These are phyloP conservation scores for Apodemus sylvaticus DNA, from an alignment of 2,113 vertebrate species.

Conservation along the genomic window DNA sequence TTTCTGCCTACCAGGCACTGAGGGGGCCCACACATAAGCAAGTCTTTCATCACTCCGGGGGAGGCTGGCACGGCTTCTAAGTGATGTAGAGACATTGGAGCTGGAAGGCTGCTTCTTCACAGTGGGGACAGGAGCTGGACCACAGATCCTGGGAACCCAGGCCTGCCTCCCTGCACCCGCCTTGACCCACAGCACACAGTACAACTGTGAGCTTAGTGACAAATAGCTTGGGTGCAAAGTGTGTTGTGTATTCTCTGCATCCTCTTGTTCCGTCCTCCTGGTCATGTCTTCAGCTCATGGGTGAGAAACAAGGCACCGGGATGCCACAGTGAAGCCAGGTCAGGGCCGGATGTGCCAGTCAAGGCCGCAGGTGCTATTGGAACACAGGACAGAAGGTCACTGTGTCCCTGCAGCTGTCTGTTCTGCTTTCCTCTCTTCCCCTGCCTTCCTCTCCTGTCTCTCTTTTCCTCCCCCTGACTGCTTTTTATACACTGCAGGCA, in stretches of 20 bases:
- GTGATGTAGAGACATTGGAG: conserved; percentile 25
- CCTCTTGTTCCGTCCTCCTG: not conserved
- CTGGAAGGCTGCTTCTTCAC: fast-evolving
- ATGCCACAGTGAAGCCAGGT: not conserved
- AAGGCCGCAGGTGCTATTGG: not conserved
- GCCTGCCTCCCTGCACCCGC: not conserved
- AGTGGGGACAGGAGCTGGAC: not conserved
- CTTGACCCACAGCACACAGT: not conserved
- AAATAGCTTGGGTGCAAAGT: not conserved
- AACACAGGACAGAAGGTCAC: fast-evolving
- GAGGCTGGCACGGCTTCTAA: conserved; percentile 3
- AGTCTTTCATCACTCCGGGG: conserved; percentile 68
- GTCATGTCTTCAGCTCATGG: not conserved
- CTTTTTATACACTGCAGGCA: not conserved
- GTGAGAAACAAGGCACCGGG: not conserved
- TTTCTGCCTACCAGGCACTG: conserved; percentile 68
- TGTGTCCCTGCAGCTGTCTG: not conserved
- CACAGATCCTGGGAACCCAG: not conserved
- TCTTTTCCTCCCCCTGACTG: not conserved
- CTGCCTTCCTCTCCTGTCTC: not conserved
- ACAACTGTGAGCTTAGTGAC: not conserved
- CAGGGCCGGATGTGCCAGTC: not conserved
- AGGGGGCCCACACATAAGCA: conserved; percentile 59
- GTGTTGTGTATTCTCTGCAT: too few relatives aligned
- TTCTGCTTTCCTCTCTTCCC: not conserved